phyloP scores from a whole-genome alignment of 2,797 vertebrate species.

The Myripristis jacobus region DNA sequence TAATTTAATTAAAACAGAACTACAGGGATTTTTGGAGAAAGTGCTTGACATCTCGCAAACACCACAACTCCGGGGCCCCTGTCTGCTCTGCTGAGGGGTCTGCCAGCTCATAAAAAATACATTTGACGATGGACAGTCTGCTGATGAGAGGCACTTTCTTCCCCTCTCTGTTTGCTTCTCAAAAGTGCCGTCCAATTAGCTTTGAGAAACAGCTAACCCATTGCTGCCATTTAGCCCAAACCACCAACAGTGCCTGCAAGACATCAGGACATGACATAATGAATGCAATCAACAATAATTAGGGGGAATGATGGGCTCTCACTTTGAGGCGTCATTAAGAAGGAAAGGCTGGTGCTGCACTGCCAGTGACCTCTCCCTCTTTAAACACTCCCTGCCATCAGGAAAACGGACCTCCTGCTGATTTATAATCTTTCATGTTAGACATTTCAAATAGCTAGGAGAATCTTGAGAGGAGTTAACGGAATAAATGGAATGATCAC shows the following conservation, averaged over 20 bases:
- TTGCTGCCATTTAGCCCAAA: conserved; percentile 76
- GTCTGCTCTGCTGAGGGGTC: conserved; percentile 58
- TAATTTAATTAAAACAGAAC: conserved; percentile 79
- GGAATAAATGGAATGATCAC: conserved; percentile 8
- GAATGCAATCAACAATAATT: conserved; percentile 86
- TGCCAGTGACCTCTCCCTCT: conserved; percentile 74
- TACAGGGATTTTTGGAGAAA: conserved; percentile 63
- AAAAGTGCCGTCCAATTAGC: conserved; percentile 80
- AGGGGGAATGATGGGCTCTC: conserved; percentile 81
- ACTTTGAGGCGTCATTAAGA: conserved; percentile 79
- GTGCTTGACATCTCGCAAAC: conserved; percentile 68
- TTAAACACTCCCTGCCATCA: conserved; percentile 71
- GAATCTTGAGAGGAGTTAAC: conserved; percentile 42
- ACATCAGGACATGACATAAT: conserved; percentile 80
- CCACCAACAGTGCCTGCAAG: conserved; percentile 73
- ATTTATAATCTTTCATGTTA: conserved; percentile 66
- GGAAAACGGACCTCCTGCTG: conserved; percentile 64
- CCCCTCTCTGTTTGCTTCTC: conserved; percentile 57
- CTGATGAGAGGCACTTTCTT: conserved; percentile 64
- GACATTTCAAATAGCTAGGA: conserved; percentile 49
- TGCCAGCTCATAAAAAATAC: conserved; percentile 77
- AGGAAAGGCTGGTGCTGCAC: conserved; percentile 69
- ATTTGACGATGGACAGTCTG: conserved; percentile 73
- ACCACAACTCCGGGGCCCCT: conserved; percentile 57
- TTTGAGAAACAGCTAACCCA: conserved; percentile 74